A percentile compares a stretch with the other conserved stretches of the same genome.
phyloP scores from a whole-genome alignment of 2,113 vertebrate genomes.

The Daphoenositta chrysoptera region DNA sequence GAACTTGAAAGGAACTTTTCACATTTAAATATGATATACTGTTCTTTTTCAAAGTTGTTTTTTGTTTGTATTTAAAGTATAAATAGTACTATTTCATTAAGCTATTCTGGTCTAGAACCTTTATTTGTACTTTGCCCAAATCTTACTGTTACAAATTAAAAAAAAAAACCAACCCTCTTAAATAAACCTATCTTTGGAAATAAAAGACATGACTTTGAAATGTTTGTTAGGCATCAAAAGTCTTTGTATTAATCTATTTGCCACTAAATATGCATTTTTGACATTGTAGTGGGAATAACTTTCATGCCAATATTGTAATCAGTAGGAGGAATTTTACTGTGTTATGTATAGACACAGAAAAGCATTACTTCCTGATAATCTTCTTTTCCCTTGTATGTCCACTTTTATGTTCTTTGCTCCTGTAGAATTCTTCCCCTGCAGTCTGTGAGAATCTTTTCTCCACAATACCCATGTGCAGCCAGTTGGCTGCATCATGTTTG shows the following conservation, averaged over 20 bases:
- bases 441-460: background rate
- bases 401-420: background rate
- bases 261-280: background rate
- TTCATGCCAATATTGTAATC: background rate
- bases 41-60: background rate
- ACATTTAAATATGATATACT: background rate
- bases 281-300: background rate
- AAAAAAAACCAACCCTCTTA: background rate
- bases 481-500: background rate
- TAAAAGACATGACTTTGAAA: background rate
- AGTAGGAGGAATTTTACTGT: background rate
- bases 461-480: background rate
- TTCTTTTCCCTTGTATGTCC: background rate
- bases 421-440: background rate
- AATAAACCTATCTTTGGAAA: background rate
- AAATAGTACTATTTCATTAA: background rate
- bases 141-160: background rate
- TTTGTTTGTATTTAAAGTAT: background rate
- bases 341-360: background rate
- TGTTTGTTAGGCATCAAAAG: background rate
- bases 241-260: background rate
- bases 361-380: background rate
- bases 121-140: background rate
- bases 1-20: background rate
- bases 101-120: background rate